Base-by-base conservation (phyloP, 2,113 vertebrate species). In the Polypterus senegalus region DNA sequence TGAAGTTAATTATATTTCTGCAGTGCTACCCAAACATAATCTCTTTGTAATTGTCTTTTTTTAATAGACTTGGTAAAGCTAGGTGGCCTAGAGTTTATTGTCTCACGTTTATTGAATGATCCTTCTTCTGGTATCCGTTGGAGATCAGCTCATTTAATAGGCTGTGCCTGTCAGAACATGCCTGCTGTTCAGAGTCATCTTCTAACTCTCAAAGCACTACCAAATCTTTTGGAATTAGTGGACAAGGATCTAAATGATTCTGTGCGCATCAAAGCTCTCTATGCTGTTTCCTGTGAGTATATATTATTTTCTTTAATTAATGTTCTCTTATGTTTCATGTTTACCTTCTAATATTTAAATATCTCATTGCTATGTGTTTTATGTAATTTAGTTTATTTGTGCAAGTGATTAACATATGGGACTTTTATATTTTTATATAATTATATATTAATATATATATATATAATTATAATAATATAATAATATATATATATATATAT, bases 211-310 rank as follows among this genome's bases (percentile, higher is more conserved):
- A 89, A 86, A 2, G 80, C 80, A 1, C 76, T 95, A 48, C 77
- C 77, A 7, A 90, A 81, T 68, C 77, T 94, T 47, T 79, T 95
- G 44, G 75, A 88, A 62, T 81, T 92, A 49, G 80, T 89, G 0
- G 89, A 95, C 64, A 77, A 81, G 0, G 92, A 95, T 63, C 9
- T 80, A 48, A 68, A 84, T 1, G 79, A 88, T 57, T 76, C 78
- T 0, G 89, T 93, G 66, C 81, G 86, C 47, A 86, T 95, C 57
- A 95, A 95, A 75, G 86, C 90, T 1, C 89, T 95, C 48, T 92
- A 92, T 2, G 92, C 92, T 1, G 86, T 92, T 47, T 95, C 92
- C 54, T 94, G 92, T 94, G 71, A 91, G 92, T 87, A 9, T 59
- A 5, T 44, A 3, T 47, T 11, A 45, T 7, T 57, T 8, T 10